A percentile compares a stretch with the other conserved stretches of the same genome.
phyloP scores from a whole-genome alignment of 2,797 vertebrate genomes.

The Sebastes taczanowskii region DNA sequence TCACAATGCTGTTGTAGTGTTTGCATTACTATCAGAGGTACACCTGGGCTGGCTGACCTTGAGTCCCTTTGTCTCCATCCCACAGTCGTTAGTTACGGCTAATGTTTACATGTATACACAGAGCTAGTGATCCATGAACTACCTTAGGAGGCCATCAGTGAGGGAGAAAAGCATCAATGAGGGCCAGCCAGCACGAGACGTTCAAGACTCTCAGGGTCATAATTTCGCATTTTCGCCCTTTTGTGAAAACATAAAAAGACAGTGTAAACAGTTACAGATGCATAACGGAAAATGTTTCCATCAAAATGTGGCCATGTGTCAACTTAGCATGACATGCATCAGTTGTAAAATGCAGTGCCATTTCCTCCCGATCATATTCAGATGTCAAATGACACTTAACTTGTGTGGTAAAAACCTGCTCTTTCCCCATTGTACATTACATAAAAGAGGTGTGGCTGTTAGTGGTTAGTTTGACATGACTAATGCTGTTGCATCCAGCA shows the following conservation, averaged over 20 bases:
- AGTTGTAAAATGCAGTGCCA: background rate
- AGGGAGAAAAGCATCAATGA: background rate
- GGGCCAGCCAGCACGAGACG: too few species aligned
- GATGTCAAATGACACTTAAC: background rate
- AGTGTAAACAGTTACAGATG: background rate
- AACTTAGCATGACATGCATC: background rate
- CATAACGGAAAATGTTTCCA: background rate
- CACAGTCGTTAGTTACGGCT: background rate
- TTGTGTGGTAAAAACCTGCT: background rate
- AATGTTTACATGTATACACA: constrained; percentile 56
- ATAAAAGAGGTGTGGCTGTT: background rate
- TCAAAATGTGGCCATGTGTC: background rate
- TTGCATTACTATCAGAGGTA: constrained; percentile 41
- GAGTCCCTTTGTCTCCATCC: constrained; percentile 17
- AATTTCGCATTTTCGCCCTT: background rate
- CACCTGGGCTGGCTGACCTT: constrained; percentile 55
- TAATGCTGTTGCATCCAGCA: background rate
- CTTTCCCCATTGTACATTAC: background rate
- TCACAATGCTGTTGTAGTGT: constrained; percentile 23
- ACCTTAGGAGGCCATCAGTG: background rate
- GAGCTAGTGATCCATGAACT: constrained; percentile 1
- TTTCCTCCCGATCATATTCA: background rate
- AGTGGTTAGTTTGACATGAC: background rate
- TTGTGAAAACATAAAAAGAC: background rate
- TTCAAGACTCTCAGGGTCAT: background rate